A percentile compares a stretch with the other conserved stretches of the same genome.
Evolutionary conservation across 2,888 invertebrate species (phyloP).

Genomic region (Ceriagrion tenellum): DNA sequence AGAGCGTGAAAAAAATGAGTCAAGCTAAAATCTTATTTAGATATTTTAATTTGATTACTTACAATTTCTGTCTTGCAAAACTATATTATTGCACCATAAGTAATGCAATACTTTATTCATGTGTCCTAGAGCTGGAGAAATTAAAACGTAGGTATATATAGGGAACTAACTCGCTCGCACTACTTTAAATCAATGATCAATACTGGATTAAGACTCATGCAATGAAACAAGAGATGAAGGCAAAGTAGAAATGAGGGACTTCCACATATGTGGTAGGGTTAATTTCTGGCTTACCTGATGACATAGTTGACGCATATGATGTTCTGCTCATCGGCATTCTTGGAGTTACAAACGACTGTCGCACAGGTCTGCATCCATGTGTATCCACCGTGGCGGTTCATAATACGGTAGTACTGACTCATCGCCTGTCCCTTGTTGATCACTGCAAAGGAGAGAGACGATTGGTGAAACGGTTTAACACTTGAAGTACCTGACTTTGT

Average conservation of each 20-base stretch:
- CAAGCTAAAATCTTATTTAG: too few relatives aligned
- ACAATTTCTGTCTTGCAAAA: too few relatives aligned
- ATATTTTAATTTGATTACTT: too few relatives aligned
- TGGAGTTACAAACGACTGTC: slow-evolving; percentile 96
- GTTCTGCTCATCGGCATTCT: slow-evolving; percentile 97
- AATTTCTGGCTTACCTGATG: slow-evolving; percentile 86
- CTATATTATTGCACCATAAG: too few relatives aligned
- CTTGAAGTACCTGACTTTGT: too few relatives aligned
- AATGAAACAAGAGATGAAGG: neutral
- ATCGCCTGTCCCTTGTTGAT: slow-evolving; percentile 97
- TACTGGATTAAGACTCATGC: neutral
- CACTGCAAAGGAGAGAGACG: slow-evolving; percentile 82
- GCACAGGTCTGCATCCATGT: slow-evolving; percentile 99
- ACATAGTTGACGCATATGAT: slow-evolving; percentile 99
- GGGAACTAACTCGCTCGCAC: too few relatives aligned
- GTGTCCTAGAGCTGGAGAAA: too few relatives aligned
- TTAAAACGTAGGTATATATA: too few relatives aligned
- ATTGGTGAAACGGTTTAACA: neutral
- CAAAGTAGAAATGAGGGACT: neutral
- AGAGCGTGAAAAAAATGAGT: too few relatives aligned
- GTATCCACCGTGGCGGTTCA: slow-evolving; percentile 97
- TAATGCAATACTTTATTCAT: too few relatives aligned
- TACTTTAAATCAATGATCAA: too few relatives aligned
- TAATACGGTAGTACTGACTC: slow-evolving; percentile 96
- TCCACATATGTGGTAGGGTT: neutral